phyloP scores from a whole-genome alignment of 2,113 vertebrate genomes.

The Sapajus apella region DNA sequence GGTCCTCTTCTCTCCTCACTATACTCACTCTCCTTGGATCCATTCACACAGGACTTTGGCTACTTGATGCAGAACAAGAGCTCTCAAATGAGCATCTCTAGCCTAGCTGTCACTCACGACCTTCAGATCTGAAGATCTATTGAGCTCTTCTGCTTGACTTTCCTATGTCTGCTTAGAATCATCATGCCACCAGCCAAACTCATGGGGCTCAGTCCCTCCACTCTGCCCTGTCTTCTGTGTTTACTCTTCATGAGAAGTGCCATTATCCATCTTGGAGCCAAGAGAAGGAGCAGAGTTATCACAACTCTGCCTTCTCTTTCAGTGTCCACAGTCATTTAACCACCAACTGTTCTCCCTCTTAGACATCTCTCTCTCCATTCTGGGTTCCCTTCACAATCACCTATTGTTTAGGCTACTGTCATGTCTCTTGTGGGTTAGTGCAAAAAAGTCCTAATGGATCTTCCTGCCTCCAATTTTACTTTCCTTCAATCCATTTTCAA shows the following conservation, averaged over 20 bases:
- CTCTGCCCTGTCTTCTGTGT: background rate
- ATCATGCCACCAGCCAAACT: background rate
- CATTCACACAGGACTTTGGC: background rate
- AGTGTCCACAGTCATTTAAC: background rate
- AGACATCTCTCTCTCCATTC: background rate
- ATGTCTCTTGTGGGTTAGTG: background rate
- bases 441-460: background rate
- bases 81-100: background rate
- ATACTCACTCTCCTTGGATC: background rate
- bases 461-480: background rate
- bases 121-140: background rate
- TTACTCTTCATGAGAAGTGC: background rate
- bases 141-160: background rate
- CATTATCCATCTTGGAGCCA: background rate
- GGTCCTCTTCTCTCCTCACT: background rate
- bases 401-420: background rate
- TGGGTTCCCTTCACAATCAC: background rate
- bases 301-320: background rate
- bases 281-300: background rate
- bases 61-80: background rate
- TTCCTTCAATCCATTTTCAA: background rate
- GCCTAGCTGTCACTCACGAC: background rate
- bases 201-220: rapidly evolving
- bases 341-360: background rate
- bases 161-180: background rate